Conservation (phyloP, 2,797 vertebrate genomes). For the Sparidentex hasta region DNA sequence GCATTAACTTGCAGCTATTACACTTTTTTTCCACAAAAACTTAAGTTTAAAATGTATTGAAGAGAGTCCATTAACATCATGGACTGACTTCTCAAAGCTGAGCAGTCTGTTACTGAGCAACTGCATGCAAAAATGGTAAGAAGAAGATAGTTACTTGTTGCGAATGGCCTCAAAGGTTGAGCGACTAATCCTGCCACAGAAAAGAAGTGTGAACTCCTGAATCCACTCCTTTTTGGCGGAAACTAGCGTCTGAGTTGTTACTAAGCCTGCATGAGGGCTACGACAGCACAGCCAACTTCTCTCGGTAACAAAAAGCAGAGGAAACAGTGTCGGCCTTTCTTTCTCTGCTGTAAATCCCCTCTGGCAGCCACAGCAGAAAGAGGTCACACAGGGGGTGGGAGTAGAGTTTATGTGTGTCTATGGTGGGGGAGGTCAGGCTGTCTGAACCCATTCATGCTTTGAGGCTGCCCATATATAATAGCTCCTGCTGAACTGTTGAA, state of each 20-base stretch:
- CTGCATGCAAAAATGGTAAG: not conserved
- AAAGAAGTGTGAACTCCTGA: conserved; percentile 1
- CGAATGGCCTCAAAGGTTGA: not conserved
- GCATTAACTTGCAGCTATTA: not conserved
- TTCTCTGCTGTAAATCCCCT: conserved; percentile 56
- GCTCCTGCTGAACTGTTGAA: conserved; percentile 20
- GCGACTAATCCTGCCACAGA: conserved; percentile 6
- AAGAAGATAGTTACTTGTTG: conserved; percentile 43
- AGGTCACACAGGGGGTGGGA: conserved; percentile 62
- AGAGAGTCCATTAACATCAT: not conserved
- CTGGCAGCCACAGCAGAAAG: conserved; percentile 55
- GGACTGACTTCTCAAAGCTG: not conserved
- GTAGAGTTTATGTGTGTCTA: conserved; percentile 16
- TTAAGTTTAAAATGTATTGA: not conserved
- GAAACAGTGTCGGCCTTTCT: conserved; percentile 45
- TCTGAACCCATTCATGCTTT: conserved; percentile 63
- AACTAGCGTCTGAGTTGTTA: conserved; percentile 4
- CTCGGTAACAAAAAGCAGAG: conserved; percentile 39
- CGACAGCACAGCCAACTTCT: not conserved
- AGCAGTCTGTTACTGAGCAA: not conserved
- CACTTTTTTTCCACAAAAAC: not conserved
- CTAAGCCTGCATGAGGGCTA: not conserved
- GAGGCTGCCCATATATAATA: conserved; percentile 41
- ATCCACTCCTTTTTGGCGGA: conserved; percentile 24
- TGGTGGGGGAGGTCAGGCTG: conserved; percentile 53